Base-by-base conservation (phyloP, 1,140 invertebrate genomes). In the Elymnias hypermnestra region DNA sequence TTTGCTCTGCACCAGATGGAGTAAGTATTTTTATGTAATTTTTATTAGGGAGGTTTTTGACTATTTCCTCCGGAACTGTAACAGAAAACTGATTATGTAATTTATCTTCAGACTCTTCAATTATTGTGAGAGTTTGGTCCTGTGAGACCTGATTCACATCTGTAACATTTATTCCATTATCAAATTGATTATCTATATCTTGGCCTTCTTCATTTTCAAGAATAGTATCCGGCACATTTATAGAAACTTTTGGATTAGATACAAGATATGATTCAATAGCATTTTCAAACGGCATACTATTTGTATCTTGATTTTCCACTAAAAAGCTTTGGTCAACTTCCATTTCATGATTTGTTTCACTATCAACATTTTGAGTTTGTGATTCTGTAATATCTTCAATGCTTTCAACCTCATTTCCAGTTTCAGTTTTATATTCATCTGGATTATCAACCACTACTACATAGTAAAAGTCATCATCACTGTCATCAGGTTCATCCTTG, bases 391-490 rank as follows among this genome's bases (percentile, higher is more conserved):
- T 8, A 7, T 44, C 21, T 14, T 22, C 28, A 10, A 33, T 45
- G 10, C 21, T 5, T 15, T 28, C 41, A 19, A 57, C 49, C 37
- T 53, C 19, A 19, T 46, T 9, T 36, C 19, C 25, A 5, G 48
- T 19, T 41, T 58, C 43, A 3, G 62, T 44, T 7, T 62, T 58
- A 38, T 71, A 52, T 40, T 76, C 64, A 28, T 79, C 72, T 15
- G 61, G 57, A 43, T 81, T 60, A 69, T 83, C 78, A 51, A 83
- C 76, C 0, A 83, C 79, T 13, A 86, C 45, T 7, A 83, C 79
- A 60, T 83, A 83, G 41, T 81, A 83, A 38, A 10, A 21, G n/a
- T 53, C 81, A 52, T 83, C 78, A 66, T 83, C 79, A 56, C 83
- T 79, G 60, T 57, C 79, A 26, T 43, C 59, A 5, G 79, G 74